Conservation (phyloP, 1,140 invertebrate genomes). For the Zaprionus gabonicus region DNA sequence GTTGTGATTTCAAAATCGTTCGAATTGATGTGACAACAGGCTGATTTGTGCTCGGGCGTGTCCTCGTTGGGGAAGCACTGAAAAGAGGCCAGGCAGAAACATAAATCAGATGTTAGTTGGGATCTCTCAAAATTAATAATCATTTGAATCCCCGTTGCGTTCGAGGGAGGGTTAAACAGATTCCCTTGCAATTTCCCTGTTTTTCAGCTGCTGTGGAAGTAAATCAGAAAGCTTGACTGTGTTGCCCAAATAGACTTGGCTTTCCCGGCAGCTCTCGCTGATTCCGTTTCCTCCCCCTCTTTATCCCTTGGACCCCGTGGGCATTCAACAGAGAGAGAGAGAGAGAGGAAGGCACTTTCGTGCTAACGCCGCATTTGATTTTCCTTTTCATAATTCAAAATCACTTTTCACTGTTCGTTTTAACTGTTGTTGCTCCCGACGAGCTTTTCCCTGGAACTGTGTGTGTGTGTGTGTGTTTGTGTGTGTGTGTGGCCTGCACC, state of each 20-base stretch:
- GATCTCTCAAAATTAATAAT: slow-evolving; percentile 70
- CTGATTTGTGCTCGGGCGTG: slow-evolving; percentile 83
- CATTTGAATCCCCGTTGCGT: slow-evolving; percentile 41
- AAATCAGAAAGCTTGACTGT: slow-evolving; percentile 76
- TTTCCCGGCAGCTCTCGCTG: background rate
- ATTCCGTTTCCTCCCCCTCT: background rate
- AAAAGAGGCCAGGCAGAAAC: slow-evolving; percentile 45
- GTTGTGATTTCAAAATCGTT: slow-evolving; percentile 83
- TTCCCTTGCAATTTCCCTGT: slow-evolving; percentile 52
- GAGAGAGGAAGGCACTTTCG: background rate
- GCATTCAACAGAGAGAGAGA: background rate
- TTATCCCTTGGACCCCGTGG: background rate
- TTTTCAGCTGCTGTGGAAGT: slow-evolving; percentile 56
- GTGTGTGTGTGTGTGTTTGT: slow-evolving; percentile 2
- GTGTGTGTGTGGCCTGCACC: slow-evolving; percentile 43
- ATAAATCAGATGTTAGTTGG: slow-evolving; percentile 54
- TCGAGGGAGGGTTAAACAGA: slow-evolving; percentile 46
- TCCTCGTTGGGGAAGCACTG: slow-evolving; percentile 82
- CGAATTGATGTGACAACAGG: slow-evolving; percentile 84
- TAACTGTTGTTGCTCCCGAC: slow-evolving; percentile 36
- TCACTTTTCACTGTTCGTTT: slow-evolving; percentile 66
- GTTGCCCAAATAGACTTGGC: slow-evolving; percentile 32
- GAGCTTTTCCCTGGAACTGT: slow-evolving; percentile 23
- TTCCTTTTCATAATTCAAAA: slow-evolving; percentile 80
- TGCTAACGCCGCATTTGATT: slow-evolving; percentile 58